Evolutionary conservation across 2,797 vertebrate species (phyloP).

Genomic region (Poecilia picta): DNA sequence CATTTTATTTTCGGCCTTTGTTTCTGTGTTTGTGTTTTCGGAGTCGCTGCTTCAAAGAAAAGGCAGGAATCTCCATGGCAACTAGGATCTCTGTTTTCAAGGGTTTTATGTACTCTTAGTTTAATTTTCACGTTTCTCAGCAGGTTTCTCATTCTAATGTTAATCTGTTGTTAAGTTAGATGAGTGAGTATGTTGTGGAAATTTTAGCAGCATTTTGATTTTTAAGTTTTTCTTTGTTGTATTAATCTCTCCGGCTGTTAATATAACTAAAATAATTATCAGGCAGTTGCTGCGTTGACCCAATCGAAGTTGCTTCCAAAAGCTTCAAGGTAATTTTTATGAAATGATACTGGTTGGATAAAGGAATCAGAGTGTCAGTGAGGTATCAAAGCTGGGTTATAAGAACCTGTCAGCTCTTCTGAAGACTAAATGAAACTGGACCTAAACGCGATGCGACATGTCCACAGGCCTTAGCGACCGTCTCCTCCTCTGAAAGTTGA

Average conservation of each 20-base stretch:
- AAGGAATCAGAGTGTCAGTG: slow-evolving; percentile 30
- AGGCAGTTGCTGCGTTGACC: too few species aligned
- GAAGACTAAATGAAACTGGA: slow-evolving; percentile 53
- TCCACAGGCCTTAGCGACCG: slow-evolving; percentile 50
- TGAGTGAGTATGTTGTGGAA: too few species aligned
- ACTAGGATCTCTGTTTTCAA: background rate
- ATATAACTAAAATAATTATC: too few species aligned
- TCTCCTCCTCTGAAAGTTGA: slow-evolving; percentile 27
- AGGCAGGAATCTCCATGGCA: background rate
- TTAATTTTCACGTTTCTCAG: too few species aligned
- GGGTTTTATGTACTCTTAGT: too few species aligned
- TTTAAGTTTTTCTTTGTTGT: too few species aligned
- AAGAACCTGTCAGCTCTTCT: slow-evolving; percentile 62
- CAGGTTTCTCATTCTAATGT: too few species aligned
- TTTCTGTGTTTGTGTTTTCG: too few species aligned
- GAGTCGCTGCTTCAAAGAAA: background rate
- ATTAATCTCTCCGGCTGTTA: background rate
- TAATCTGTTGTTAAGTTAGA: too few species aligned
- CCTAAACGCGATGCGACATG: slow-evolving; percentile 64
- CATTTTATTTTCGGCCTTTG: too few species aligned
- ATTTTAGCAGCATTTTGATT: too few species aligned
- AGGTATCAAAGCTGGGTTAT: slow-evolving; percentile 67
- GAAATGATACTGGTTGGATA: background rate
- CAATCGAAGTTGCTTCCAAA: background rate
- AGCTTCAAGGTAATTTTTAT: background rate